These are phyloP conservation scores for Gallinago paraguaiae DNA, from an alignment of 2,113 vertebrate genomes.

Conservation along the genomic window DNA sequence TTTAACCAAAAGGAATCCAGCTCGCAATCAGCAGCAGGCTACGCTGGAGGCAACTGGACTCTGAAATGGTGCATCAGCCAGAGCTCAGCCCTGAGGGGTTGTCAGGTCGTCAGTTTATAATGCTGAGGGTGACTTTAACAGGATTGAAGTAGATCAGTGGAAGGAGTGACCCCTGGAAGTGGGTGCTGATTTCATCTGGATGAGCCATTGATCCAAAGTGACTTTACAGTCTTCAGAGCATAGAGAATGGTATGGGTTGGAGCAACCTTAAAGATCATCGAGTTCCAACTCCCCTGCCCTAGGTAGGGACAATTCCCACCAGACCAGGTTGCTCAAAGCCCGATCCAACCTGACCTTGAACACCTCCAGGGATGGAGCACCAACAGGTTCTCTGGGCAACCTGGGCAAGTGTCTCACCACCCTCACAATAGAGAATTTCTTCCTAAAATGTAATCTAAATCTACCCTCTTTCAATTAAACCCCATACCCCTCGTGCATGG, in stretches of 20 bases:
- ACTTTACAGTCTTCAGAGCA: not conserved
- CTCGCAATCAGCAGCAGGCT: not conserved
- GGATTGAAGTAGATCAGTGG: not conserved
- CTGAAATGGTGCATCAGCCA: not conserved
- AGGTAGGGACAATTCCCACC: not conserved
- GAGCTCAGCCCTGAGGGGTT: not conserved
- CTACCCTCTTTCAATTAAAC: not conserved
- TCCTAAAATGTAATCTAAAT: not conserved
- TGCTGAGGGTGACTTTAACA: not conserved
- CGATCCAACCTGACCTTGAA: not conserved
- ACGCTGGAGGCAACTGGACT: not conserved
- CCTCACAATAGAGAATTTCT: not conserved
- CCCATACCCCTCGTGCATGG: not conserved
- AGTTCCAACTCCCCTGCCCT: not conserved
- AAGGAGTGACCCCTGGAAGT: not conserved
- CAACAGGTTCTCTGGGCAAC: not conserved
- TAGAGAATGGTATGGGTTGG: not conserved
- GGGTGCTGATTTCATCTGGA: not conserved
- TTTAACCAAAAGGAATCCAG: conserved; percentile 54
- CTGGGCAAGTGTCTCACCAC: not conserved
- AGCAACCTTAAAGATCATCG: not conserved
- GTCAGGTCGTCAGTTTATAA: not conserved
- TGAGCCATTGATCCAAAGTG: not conserved
- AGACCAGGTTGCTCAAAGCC: not conserved
- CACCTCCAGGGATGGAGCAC: not conserved